Evolutionary conservation across 2,113 vertebrate species (phyloP).

Genomic region (Benitochromis conjunctus): DNA sequence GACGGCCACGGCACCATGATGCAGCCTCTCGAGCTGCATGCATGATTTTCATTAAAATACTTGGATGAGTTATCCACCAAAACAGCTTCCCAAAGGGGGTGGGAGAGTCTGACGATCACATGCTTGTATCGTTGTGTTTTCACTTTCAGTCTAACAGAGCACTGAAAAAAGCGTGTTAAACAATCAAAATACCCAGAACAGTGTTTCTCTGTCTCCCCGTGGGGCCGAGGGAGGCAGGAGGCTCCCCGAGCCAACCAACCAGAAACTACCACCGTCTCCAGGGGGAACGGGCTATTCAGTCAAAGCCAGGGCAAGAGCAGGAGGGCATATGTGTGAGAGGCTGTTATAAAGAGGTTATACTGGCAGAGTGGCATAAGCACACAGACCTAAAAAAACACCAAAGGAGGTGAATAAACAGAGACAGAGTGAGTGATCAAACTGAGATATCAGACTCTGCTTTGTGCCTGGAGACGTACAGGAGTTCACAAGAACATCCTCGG

Average conservation of each 20-base stretch:
- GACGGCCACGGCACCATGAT: background rate
- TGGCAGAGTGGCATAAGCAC: background rate
- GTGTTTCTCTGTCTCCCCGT: background rate
- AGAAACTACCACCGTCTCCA: slow-evolving; percentile 22
- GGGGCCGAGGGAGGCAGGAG: background rate
- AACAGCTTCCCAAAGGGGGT: background rate
- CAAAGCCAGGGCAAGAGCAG: slow-evolving; percentile 24
- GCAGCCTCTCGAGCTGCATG: background rate
- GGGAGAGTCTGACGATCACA: background rate
- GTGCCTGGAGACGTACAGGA: background rate
- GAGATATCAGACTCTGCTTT: background rate
- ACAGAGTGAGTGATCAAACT: background rate
- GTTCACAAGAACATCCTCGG: background rate
- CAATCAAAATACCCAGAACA: background rate
- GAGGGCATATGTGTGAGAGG: background rate
- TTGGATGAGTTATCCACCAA: background rate
- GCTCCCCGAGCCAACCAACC: slow-evolving; percentile 28
- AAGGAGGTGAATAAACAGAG: background rate
- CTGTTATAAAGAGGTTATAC: background rate
- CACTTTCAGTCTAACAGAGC: background rate
- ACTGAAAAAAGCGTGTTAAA: background rate
- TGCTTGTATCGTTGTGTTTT: background rate
- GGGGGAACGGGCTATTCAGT: slow-evolving; percentile 35
- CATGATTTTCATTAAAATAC: background rate
- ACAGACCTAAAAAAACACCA: background rate